Evolutionary conservation across 2,113 vertebrate genomes (phyloP), one percentile per base, ranked within the genome.

Genomic region (Phylloscopus trochilus): DNA sequence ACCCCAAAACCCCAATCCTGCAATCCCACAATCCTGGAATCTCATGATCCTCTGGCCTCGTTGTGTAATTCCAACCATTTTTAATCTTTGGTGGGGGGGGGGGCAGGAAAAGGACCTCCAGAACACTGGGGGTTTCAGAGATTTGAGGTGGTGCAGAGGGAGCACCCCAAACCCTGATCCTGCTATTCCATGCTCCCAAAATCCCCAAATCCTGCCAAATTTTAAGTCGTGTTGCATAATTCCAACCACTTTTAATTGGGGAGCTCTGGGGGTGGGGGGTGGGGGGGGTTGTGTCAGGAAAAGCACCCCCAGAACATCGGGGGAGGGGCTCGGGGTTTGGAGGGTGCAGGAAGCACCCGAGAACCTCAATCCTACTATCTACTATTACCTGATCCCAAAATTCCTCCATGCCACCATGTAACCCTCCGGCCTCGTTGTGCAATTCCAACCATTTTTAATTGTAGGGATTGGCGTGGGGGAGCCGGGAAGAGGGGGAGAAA

Each of bases 11-110:
- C 43, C n/a, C 53, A 39, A 17, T 64, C 39, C 39, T 30, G 6
- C 37, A 28, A 41, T 41, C 37, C 21, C 69, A 13, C 28, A 55
- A 24, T 56, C 51, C 62, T 22, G 4, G 8, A 80, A 67, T 33
- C 17, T 39, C 10, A 8, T 0, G 2, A 67, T 67, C 33, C n/a
- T 31, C 33, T 6, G 16, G 21, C 13, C 27, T 46, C 1, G 0
- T 39, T 31, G 41, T 20, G 28, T 27, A 68, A 55, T 44, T 55
- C 39, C n/a, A 39, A 67, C 27, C 6, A 80, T 27, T 58, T 58
- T 16, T 33, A 27, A 33, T 47, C 14, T n/a, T 19, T 7, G 15
- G 5, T 2, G 28, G 9, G 6, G 7, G 4, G 9, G 70, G 7
- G 4, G 9, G 70, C 27, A 46, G 41, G 28, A 67, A 80, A 81